Evolutionary conservation across 1,140 invertebrate species (phyloP), one percentile per base, ranked within the genome.

Genomic region (Procambarus virginalis): DNA sequence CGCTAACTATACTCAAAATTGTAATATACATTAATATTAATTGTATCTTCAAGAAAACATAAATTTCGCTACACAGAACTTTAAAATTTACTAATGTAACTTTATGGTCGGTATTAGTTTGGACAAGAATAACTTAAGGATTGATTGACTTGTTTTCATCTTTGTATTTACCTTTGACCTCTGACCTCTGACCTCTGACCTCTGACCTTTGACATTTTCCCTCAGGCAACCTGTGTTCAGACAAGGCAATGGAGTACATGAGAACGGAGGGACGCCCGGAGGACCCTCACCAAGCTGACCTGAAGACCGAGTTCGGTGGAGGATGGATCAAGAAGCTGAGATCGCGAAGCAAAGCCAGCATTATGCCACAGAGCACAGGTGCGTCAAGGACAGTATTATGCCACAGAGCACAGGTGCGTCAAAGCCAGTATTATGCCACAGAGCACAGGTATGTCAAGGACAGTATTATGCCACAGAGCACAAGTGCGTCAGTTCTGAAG

Each of bases 181-280:
- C 34, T 34, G 34, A 34, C 34, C 34, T 34, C 34, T 34, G 34
- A 34, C 34, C 34, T 34, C n/a, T 34, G 34, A 34, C 34, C 0
- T 34, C 34, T 34, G 34, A 34, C 34, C 34, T 34, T 1, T 34
- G 34, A 34, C 34, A 0, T 34, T 48, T 20, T 48, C 9, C 55
- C 55, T 75, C 81, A 92, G 91, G 91, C n/a, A 91, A 92, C 78
- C 86, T 92, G 34, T 92, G 91, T 70, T 90, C 91, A 2, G 91
- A 92, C 34, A 60, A 80, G 49, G 91, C 91, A 0, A 86, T 92
- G 75, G 91, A 92, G n/a, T 92, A 92, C 73, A 92, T 92, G 89
- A 34, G 89, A 10, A 90, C 86, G 46, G 91, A 92, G 46, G 91
- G 91, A 17, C 79, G 89, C 5, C 83, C 86, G 17, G 88, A 92